Evolutionary conservation across 2,797 vertebrate species (phyloP).

Genomic region (Lagorchestes hirsutus): DNA sequence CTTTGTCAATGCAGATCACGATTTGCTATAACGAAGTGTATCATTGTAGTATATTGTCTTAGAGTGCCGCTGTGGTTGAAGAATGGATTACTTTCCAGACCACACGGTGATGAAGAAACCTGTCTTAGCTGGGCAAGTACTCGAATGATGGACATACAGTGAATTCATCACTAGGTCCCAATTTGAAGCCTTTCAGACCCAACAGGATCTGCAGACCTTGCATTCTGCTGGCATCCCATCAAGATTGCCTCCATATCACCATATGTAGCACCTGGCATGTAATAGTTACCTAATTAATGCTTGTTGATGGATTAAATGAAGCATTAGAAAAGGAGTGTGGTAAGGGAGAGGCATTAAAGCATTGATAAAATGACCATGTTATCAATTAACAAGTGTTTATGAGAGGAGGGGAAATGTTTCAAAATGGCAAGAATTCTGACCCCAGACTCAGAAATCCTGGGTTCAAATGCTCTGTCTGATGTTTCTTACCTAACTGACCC

Average conservation of each 20-base stretch:
- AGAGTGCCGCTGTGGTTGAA: background rate
- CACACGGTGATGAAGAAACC: background rate
- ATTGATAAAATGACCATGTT: constrained; percentile 33
- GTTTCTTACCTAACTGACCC: background rate
- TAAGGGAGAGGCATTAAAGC: background rate
- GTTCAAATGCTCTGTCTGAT: background rate
- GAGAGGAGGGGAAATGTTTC: background rate
- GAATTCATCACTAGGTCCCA: background rate
- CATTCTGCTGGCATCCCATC: background rate
- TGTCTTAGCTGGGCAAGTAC: background rate
- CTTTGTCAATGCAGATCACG: background rate
- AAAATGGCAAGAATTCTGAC: background rate
- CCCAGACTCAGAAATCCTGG: background rate
- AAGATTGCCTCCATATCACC: background rate
- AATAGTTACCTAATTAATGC: background rate
- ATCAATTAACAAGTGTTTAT: background rate
- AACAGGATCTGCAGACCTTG: background rate
- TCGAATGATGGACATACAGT: background rate
- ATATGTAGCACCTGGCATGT: background rate
- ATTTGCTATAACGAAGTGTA: background rate
- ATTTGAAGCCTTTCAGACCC: background rate
- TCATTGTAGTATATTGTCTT: background rate
- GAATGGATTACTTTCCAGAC: background rate
- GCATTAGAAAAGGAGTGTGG: background rate
- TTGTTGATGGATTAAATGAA: background rate